Conservation (phyloP, 2,888 invertebrate species). For the Heteropelma amictum region DNA sequence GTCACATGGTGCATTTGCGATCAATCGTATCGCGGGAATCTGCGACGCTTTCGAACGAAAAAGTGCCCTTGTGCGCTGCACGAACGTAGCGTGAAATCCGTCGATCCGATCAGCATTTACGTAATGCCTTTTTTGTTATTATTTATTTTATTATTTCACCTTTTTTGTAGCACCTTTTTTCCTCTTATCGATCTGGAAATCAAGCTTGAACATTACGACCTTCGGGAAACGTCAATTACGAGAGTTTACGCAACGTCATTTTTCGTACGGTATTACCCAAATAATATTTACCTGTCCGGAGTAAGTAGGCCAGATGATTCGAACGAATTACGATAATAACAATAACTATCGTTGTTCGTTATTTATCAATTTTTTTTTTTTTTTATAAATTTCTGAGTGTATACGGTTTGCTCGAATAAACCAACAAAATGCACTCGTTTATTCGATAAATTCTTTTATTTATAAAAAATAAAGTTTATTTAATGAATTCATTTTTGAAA, state of each 20-base stretch:
- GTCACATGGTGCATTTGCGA: neutral
- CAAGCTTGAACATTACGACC: slow-evolving; percentile 14
- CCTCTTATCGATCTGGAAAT: neutral
- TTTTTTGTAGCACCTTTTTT: no score
- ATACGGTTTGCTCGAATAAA: no score
- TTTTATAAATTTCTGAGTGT: no score
- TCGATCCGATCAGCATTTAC: slow-evolving; percentile 4
- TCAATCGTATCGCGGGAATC: neutral
- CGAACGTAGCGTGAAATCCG: slow-evolving; percentile 37
- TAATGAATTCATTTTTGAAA: no score
- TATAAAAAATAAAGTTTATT: no score
- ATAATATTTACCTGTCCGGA: no score
- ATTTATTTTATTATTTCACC: slow-evolving; percentile 6
- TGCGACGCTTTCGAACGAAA: slow-evolving; percentile 6
- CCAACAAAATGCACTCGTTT: no score
- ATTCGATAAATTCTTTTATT: no score
- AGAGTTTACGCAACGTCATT: neutral
- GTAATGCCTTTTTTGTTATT: slow-evolving; percentile 3
- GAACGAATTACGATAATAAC: no score
- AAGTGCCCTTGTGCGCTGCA: slow-evolving; percentile 36
- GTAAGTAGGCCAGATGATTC: no score
- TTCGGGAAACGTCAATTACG: slow-evolving; percentile 10
- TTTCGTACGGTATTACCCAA: neutral
- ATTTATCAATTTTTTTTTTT: no score
- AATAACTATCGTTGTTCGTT: no score